phyloP scores from a whole-genome alignment of 2,888 invertebrate genomes.

The Bellardia pandia region DNA sequence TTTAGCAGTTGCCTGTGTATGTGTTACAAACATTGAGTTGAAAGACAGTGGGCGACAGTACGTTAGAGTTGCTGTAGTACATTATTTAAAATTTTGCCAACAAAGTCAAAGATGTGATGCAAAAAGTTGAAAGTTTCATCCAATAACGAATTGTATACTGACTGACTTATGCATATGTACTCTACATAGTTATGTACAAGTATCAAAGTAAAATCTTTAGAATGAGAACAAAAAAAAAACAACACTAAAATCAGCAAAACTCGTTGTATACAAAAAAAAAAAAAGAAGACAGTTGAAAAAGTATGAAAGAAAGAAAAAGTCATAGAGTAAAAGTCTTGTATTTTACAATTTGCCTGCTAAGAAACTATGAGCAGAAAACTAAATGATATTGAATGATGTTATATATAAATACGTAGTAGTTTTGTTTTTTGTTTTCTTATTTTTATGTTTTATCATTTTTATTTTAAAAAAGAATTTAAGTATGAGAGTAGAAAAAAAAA shows the following conservation, averaged over 20 bases:
- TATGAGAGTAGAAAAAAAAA: conserved; percentile 22
- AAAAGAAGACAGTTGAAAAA: conserved; percentile 37
- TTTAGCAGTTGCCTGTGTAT: neutral
- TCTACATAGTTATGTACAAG: conserved; percentile 3
- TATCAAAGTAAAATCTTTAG: conserved; percentile 37
- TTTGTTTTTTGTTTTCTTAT: conserved; percentile 50
- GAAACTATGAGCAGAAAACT: conserved; percentile 33
- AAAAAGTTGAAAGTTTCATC: conserved; percentile 64
- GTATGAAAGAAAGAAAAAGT: conserved; percentile 28
- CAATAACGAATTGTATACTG: conserved; percentile 58
- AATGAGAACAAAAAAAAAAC: conserved; percentile 48
- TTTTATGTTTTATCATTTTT: conserved; percentile 21
- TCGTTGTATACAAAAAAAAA: conserved; percentile 49
- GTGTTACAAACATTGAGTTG: neutral
- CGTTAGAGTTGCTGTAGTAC: conserved; percentile 23
- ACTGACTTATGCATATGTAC: conserved; percentile 31
- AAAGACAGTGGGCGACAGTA: neutral
- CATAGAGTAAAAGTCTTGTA: conserved; percentile 48
- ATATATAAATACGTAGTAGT: conserved; percentile 35
- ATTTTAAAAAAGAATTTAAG: conserved; percentile 24
- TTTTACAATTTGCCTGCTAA: conserved; percentile 50
- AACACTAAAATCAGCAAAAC: conserved; percentile 43
- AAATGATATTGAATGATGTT: conserved; percentile 59
- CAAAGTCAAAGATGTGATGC: conserved; percentile 70
- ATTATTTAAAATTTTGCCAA: conserved; percentile 70